Evolutionary conservation across 2,888 invertebrate species (phyloP).

Genomic region (Achlya flavicornis): DNA sequence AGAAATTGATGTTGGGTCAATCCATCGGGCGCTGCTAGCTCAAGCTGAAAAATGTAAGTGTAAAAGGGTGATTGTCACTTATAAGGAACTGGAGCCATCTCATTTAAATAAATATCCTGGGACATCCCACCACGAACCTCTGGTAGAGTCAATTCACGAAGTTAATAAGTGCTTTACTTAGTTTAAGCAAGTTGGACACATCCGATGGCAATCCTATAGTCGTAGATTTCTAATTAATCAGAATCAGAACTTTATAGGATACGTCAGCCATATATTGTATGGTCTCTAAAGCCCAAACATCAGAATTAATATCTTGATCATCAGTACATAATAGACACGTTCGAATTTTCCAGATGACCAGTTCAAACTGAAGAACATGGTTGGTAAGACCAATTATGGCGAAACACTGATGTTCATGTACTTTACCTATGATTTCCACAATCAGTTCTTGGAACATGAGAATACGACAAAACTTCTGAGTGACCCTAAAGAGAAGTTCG

Average conservation of each 20-base stretch:
- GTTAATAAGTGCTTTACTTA: too few relatives aligned
- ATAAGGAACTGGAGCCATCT: neutral
- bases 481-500: slow-evolving; percentile 57
- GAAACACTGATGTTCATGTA: slow-evolving; percentile 44
- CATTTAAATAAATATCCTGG: too few relatives aligned
- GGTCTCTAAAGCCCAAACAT: too few relatives aligned
- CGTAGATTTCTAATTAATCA: too few relatives aligned
- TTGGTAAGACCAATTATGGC: slow-evolving; percentile 46
- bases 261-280: too few relatives aligned
- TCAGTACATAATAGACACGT: too few relatives aligned
- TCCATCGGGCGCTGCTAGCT: slow-evolving; percentile 28
- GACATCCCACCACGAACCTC: too few relatives aligned
- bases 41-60: slow-evolving; percentile 37
- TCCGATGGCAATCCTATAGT: too few relatives aligned
- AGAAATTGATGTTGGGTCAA: slow-evolving; percentile 47
- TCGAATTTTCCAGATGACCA: slow-evolving; percentile 35
- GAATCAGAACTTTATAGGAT: too few relatives aligned
- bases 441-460: slow-evolving; percentile 40
- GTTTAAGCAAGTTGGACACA: too few relatives aligned
- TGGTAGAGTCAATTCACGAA: too few relatives aligned
- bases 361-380: slow-evolving; percentile 52
- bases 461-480: slow-evolving; percentile 43
- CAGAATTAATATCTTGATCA: too few relatives aligned
- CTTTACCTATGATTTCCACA: slow-evolving; percentile 42
- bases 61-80: neutral